Conservation (phyloP, 2,797 vertebrate genomes). For the Bovichtus diacanthus region DNA sequence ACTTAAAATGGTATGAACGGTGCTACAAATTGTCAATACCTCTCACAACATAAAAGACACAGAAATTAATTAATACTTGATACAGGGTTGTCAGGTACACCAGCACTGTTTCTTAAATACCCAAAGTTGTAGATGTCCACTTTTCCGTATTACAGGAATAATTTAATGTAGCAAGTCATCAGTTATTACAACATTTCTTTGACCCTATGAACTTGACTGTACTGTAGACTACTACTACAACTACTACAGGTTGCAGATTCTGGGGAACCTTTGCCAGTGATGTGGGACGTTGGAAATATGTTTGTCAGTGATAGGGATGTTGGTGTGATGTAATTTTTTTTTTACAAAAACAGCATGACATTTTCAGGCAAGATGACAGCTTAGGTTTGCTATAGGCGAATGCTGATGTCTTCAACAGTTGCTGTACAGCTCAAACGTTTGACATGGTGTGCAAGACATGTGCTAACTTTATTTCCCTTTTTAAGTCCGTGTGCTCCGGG, state of each 20-base stretch:
- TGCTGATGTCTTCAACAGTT: conserved; percentile 81
- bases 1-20: background rate
- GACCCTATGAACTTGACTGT: conserved; percentile 50
- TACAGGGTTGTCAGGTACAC: background rate
- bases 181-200: conserved; percentile 53
- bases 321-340: background rate
- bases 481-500: conserved; percentile 2
- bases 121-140: background rate
- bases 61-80: background rate
- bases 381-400: conserved; percentile 62
- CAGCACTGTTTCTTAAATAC: background rate
- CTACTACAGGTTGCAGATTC: background rate
- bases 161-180: conserved; percentile 76
- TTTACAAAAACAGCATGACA: conserved; percentile 7
- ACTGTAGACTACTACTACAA: conserved; percentile 36
- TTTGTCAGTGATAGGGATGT: background rate
- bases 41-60: background rate
- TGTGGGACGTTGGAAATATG: background rate
- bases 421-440: conserved; percentile 76
- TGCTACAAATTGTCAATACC: background rate
- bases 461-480: conserved; percentile 69
- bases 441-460: conserved; percentile 65
- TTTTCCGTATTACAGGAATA: too few relatives aligned
- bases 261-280: background rate
- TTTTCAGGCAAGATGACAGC: conserved; percentile 48